Percentiles rank a stretch among this genome's conserved stretches.
Conservation (phyloP, 2,113 vertebrate species). For the Tringa solitaria region DNA sequence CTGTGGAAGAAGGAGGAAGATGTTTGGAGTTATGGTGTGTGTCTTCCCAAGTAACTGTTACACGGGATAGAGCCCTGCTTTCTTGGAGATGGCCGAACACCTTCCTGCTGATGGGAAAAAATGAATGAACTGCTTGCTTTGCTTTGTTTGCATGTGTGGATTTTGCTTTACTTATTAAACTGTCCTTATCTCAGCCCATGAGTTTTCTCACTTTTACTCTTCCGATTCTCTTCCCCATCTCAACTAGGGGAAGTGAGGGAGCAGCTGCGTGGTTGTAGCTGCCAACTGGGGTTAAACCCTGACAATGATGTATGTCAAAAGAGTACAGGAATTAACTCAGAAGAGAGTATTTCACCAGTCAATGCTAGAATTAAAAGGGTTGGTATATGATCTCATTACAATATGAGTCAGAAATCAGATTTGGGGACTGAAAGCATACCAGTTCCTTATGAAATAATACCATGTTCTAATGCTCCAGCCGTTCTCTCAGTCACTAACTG, state of each 20-base stretch:
- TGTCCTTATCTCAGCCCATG: background rate
- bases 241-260: background rate
- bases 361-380: background rate
- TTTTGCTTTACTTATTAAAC: background rate
- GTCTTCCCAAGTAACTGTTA: background rate
- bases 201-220: background rate
- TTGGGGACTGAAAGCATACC: background rate
- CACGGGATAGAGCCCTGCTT: background rate
- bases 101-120: background rate
- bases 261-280: background rate
- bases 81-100: background rate
- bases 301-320: background rate
- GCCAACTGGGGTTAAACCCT: background rate
- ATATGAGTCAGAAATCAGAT: background rate
- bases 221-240: background rate
- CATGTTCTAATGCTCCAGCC: background rate
- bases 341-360: background rate
- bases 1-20: background rate
- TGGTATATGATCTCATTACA: background rate
- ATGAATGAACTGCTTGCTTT: background rate
- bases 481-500: background rate
- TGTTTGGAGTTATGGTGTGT: background rate
- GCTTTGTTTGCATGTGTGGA: background rate
- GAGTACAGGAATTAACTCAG: background rate
- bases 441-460: background rate